Evolutionary conservation across 2,797 vertebrate species (phyloP), one percentile per base, ranked within the genome.

Genomic region (Hyperoplus lanceolatus): DNA sequence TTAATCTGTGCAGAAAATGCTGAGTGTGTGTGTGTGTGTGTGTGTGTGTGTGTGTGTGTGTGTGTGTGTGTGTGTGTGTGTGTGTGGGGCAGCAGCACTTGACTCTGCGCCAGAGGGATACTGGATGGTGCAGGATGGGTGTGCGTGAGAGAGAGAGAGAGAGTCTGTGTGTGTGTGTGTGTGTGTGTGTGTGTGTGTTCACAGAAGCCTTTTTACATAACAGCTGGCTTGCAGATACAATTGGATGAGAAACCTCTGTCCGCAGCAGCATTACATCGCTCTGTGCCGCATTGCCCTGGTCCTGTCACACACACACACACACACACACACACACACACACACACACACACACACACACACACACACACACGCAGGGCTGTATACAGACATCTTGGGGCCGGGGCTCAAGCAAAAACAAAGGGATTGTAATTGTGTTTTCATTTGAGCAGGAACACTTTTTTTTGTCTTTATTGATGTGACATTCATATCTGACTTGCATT

Each of bases 161-260:
- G 11, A 11, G 13, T 7, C 36, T 13, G 55, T 5, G 2, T 7
- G 13, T 43, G 18, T 2, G 1, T 15, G 13, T 1, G 54, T 48
- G 53, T 43, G 58, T 51, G 6, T 45, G 39, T 56, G 2, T 7
- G 29, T 21, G 56, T 69, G 58, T 62, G 73, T 21, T 56, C 59
- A 50, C 59, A 65, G 63, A 79, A 59, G 85, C 80, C 78, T 77
- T 85, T 87, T 95, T 94, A 94, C 90, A 68, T 94, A 94, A 94
- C 80, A 91, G 70, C 88, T 89, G 89, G 61, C 79, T 80, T 29
- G 64, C 58, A 60, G 78, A 81, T 81, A 69, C 83, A 82, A 68
- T 65, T 69, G 89, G 84, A 78, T 39, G 79, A 82, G 55, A 68
- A 81, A 77, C 75, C 73, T 56, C 82, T 73, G 77, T 56, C 38